phyloP scores from a whole-genome alignment of 2,797 vertebrate genomes.

The Amazonetta brasiliensis region DNA sequence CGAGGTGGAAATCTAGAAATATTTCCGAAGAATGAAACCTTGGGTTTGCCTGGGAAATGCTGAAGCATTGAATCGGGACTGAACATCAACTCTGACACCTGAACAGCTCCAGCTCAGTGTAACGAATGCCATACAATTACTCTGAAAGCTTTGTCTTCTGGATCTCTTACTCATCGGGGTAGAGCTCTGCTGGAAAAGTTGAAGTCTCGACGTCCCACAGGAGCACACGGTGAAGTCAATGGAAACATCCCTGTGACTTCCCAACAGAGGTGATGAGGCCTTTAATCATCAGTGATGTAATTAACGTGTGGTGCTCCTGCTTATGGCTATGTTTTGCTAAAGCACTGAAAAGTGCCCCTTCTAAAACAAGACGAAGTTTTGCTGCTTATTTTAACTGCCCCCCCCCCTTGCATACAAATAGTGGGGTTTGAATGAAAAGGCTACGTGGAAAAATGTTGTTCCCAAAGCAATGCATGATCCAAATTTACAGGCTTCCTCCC shows the following conservation, averaged over 20 bases:
- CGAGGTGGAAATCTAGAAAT: not conserved
- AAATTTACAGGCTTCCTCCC: not conserved
- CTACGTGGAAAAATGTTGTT: not conserved
- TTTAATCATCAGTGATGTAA: not conserved
- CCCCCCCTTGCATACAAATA: not conserved
- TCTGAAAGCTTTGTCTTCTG: conserved; percentile 46
- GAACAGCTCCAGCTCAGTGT: not conserved
- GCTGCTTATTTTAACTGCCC: not conserved
- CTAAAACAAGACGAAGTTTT: not conserved
- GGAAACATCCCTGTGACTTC: not conserved
- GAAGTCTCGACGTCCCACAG: not conserved
- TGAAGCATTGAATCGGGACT: not conserved
- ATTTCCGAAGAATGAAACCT: not conserved
- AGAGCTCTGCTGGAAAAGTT: not conserved
- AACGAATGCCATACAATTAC: not conserved
- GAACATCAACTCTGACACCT: not conserved
- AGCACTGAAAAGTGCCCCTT: not conserved
- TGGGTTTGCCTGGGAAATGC: not conserved
- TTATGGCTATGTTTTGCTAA: not conserved
- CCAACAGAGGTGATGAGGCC: not conserved
- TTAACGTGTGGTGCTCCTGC: not conserved
- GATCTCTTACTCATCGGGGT: not conserved
- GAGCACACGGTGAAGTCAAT: not conserved
- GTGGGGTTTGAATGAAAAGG: not conserved
- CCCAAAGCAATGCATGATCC: not conserved